phyloP scores from a whole-genome alignment of 2,797 vertebrate species.

The Delichon dasypus region DNA sequence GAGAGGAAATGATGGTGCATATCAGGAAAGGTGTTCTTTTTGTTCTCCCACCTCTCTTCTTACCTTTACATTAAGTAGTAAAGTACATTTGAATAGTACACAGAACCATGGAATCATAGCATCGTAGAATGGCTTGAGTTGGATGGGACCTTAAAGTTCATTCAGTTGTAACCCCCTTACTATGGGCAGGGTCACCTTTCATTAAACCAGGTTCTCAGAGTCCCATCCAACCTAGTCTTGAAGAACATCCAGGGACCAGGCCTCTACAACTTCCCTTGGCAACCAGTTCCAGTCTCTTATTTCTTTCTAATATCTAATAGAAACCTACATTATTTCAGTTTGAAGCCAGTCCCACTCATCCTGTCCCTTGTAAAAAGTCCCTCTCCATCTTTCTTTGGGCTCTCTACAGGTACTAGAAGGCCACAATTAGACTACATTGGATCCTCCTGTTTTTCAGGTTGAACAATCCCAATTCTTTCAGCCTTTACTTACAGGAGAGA shows the following conservation, averaged over 20 bases:
- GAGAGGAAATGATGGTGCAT: not conserved
- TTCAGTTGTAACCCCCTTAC: not conserved
- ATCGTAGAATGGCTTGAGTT: not conserved
- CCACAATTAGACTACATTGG: no score
- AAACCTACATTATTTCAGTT: not conserved
- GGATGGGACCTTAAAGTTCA: not conserved
- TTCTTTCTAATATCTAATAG: not conserved
- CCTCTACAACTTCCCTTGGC: not conserved
- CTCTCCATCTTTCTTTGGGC: not conserved
- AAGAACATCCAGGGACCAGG: accelerated
- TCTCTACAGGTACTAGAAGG: not conserved
- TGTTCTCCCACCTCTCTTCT: not conserved
- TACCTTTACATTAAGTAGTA: not conserved
- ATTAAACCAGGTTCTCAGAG: not conserved
- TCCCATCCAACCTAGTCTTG: not conserved
- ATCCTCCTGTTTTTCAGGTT: not conserved
- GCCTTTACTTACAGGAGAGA: not conserved
- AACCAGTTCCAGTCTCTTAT: not conserved
- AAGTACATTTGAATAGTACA: not conserved
- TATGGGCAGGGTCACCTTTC: not conserved
- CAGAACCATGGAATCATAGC: not conserved
- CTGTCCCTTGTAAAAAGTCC: not conserved
- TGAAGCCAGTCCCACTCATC: not conserved
- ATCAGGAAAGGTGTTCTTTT: not conserved
- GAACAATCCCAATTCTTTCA: not conserved